These are phyloP conservation scores for Heliconius cydno DNA, from an alignment of 2,888 invertebrate genomes.

Conservation along the genomic window DNA sequence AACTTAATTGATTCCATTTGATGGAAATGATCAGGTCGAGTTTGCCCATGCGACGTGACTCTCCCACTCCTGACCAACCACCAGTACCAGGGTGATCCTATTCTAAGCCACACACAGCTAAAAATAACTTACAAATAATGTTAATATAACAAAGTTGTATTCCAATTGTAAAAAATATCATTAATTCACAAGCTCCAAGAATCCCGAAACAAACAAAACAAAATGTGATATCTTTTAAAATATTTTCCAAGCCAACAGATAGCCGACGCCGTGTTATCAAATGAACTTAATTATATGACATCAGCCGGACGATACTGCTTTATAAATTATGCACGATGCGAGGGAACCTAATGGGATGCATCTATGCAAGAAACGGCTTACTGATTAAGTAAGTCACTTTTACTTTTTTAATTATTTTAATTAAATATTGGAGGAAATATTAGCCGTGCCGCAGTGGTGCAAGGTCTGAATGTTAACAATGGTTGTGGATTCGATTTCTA, in stretches of 20 bases:
- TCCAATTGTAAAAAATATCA: too few relatives aligned
- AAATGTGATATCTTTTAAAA: neutral
- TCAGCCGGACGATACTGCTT: slow-evolving; percentile 10
- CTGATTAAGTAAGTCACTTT: neutral
- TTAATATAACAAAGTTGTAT: too few relatives aligned
- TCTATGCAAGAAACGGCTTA: neutral
- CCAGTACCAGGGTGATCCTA: too few relatives aligned
- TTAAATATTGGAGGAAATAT: neutral
- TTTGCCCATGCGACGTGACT: too few relatives aligned
- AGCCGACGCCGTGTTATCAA: slow-evolving; percentile 23
- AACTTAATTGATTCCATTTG: too few relatives aligned
- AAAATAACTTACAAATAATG: too few relatives aligned
- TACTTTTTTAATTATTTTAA: neutral
- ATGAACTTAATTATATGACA: slow-evolving; percentile 27
- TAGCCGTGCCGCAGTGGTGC: neutral
- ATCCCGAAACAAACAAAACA: neutral
- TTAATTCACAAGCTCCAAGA: neutral
- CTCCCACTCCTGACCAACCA: too few relatives aligned
- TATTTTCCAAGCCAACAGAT: neutral
- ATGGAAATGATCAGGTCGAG: too few relatives aligned
- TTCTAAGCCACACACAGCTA: too few relatives aligned
- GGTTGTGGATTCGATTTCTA: neutral
- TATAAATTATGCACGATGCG: slow-evolving; percentile 19
- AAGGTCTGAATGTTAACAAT: neutral
- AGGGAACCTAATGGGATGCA: slow-evolving; percentile 3